Evolutionary conservation across 2,797 vertebrate genomes (phyloP), one percentile per base, ranked within the genome.

Genomic region (Sandelia bainsii): DNA sequence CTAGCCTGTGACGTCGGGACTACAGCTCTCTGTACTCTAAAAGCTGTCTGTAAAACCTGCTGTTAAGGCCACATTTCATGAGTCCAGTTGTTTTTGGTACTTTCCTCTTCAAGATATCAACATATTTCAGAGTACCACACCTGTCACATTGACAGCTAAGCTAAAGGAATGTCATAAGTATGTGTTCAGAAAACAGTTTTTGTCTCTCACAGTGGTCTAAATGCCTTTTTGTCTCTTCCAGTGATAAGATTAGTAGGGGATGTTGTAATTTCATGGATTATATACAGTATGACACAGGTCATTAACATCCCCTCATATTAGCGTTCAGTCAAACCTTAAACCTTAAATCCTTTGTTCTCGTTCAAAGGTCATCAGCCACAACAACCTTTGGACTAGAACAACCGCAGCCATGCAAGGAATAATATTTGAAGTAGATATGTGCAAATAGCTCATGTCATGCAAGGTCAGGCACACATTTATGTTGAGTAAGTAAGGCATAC

Each of bases 381-480:
- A 79, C 80, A 72, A 79, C 80, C 65, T 78, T 83, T 67, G 65
- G 54, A 52, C 77, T 0, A 16, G 50, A 19, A 13, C 72, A 50
- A 10, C 73, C 45, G 0, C 46, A 42, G 51, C 0, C 37, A 20
- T 53, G 49, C 39, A 57, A 13, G 67, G 62, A 12, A 17, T 29
- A 54, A 72, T 79, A 70, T 85, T 86, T 69, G 82, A 80, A 40
- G 73, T 57, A 62, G 76, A 58, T 75, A 40, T 62, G 72, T 53
- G 52, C 40, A 68, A 59, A 50, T 23, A 66, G 39, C 32, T 39
- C 6, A 3, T 6, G 0, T 56, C 44, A 23, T 69, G n/a, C 7
- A 3, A 66, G 61, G 65, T 59, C 29, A 80, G 42, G 56, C 49
- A 12, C 23, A 25, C 44, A 8, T 56, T 40, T 1, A 20, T 46